A percentile compares a stretch with the other conserved stretches of the same genome.
These are phyloP conservation scores for Bhutanitis thaidina DNA, from an alignment of 2,888 invertebrate species.

Conservation along the genomic window DNA sequence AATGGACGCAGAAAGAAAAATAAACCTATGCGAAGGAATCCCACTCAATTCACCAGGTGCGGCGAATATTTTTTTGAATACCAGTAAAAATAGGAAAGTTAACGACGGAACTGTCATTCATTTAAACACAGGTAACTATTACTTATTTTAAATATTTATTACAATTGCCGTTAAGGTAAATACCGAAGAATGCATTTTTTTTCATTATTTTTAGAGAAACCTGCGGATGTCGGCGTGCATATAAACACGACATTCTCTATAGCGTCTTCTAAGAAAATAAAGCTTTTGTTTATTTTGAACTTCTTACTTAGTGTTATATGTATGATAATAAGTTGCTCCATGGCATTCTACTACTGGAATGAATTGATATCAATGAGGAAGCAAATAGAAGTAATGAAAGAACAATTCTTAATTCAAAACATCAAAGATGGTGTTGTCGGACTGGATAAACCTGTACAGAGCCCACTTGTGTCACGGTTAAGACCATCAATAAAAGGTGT, in stretches of 20 bases:
- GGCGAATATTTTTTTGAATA: slow-evolving; percentile 70
- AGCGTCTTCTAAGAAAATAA: slow-evolving; percentile 76
- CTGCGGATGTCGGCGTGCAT: slow-evolving; percentile 67
- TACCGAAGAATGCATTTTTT: slow-evolving; percentile 1
- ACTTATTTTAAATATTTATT: slow-evolving; percentile 24
- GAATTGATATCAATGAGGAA: slow-evolving; percentile 62
- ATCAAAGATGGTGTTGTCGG: slow-evolving; percentile 34
- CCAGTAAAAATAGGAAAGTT: slow-evolving; percentile 58
- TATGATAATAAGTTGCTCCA: slow-evolving; percentile 59
- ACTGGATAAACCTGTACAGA: slow-evolving; percentile 43
- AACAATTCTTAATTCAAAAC: slow-evolving; percentile 53
- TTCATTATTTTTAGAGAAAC: slow-evolving; percentile 53
- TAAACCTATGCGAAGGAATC: slow-evolving; percentile 62
- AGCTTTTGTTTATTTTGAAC: slow-evolving; percentile 64
- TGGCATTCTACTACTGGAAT: slow-evolving; percentile 69
- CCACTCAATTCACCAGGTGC: slow-evolving; percentile 66
- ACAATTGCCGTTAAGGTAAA: background rate
- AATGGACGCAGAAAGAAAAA: slow-evolving; percentile 67
- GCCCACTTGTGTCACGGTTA: slow-evolving; percentile 43
- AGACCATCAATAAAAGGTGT: slow-evolving; percentile 32
- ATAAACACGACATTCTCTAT: slow-evolving; percentile 71
- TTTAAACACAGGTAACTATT: slow-evolving; percentile 65
- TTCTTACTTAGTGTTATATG: slow-evolving; percentile 64
- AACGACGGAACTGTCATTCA: slow-evolving; percentile 70
- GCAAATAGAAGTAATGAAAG: slow-evolving; percentile 58